Conservation (phyloP, 2,797 vertebrate species). For the Characodon lateralis region DNA sequence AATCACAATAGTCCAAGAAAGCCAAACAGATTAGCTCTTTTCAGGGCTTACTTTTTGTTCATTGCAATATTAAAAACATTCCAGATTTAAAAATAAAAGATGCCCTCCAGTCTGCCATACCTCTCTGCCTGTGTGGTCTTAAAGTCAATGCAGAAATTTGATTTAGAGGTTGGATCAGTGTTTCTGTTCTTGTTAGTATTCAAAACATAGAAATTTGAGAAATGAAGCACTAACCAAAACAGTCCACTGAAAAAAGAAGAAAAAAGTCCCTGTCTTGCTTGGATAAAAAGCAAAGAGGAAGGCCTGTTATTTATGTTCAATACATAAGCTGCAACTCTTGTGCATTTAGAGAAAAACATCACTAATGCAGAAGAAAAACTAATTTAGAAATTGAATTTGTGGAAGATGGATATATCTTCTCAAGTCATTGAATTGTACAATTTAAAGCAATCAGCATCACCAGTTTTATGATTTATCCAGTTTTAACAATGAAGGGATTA, state of each 20-base stretch:
- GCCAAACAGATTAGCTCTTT: constrained; percentile 4
- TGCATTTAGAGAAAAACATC: neutral
- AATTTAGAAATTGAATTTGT: too few relatives aligned
- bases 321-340: neutral
- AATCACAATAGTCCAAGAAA: constrained; percentile 45
- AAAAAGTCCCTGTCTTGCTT: neutral
- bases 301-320: neutral
- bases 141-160: neutral
- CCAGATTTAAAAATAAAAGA: neutral
- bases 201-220: neutral
- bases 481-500: too few relatives aligned
- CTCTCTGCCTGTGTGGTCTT: neutral
- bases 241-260: neutral
- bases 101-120: neutral
- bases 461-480: too few relatives aligned
- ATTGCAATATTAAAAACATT: neutral
- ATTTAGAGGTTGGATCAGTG: neutral
- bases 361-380: neutral
- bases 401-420: neutral
- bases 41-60: neutral
- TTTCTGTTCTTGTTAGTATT: constrained; percentile 1
- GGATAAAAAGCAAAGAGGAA: neutral
- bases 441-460: too few relatives aligned
- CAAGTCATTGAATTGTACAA: neutral
- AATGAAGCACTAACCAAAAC: neutral